These are phyloP conservation scores for Helobdella robusta DNA, from an alignment of 2,888 invertebrate genomes.

Conservation along the genomic window DNA sequence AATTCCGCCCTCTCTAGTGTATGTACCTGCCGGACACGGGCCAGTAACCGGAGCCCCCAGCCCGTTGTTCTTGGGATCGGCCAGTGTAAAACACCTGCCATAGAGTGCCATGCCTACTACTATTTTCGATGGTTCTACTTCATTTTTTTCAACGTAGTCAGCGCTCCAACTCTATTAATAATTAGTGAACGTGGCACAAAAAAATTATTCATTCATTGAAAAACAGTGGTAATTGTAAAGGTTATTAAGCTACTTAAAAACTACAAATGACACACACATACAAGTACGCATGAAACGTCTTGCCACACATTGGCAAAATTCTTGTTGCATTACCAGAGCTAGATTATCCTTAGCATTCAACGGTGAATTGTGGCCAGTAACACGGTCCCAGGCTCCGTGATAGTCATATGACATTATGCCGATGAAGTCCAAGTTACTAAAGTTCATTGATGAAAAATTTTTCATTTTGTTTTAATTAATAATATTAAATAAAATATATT, in stretches of 20 bases:
- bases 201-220: too few relatives aligned
- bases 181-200: too few relatives aligned
- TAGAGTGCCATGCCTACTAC: constrained; percentile 41
- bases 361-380: not conserved
- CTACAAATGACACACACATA: too few relatives aligned
- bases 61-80: constrained; percentile 31
- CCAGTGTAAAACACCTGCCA: constrained; percentile 40
- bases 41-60: constrained; percentile 39
- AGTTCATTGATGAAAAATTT: not conserved
- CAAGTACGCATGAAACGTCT: too few relatives aligned
- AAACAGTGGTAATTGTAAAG: too few relatives aligned
- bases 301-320: too few relatives aligned
- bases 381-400: not conserved
- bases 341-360: constrained; percentile 10
- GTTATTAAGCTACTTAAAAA: too few relatives aligned
- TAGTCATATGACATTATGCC: not conserved
- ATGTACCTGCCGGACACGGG: constrained; percentile 37
- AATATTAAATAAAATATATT: not conserved
- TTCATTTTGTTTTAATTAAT: not conserved
- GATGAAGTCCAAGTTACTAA: not conserved
- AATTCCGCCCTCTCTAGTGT: constrained; percentile 41
- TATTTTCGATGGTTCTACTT: constrained; percentile 39
- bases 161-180: constrained; percentile 33
- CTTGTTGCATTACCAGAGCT: constrained; percentile 36
- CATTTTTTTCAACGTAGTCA: constrained; percentile 40